Base-by-base conservation (phyloP, 35 echinoderm and acorn worm species). In the Apostichopus parvimensis region DNA sequence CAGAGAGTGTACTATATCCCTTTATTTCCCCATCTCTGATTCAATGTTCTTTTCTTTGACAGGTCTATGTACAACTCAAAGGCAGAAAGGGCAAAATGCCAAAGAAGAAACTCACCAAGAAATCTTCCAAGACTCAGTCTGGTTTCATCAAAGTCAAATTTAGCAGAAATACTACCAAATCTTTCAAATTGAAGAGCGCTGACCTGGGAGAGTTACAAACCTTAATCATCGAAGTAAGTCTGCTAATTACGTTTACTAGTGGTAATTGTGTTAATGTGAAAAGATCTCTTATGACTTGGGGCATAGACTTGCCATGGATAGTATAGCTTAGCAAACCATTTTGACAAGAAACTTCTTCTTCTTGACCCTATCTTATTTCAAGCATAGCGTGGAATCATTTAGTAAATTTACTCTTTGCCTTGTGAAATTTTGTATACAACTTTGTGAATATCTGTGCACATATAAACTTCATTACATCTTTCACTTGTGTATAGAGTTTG, bases 91-190 rank as follows among this genome's bases (percentile, higher is more conserved):
- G 97, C 56, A 94, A 93, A 79, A 93, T 91, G 76, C 88, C 94
- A 11, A 99, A 95, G 92, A 94, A 89, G 84, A 99, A 99, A 78
- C 89, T 99, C 14, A 94, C 94, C 65, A 99, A 96, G 77, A 95
- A 94, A 57, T 83, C 90, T 45, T 87, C 93, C n/a, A 99, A 99
- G 85, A 94, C 91, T 6, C 80, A 96, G 10, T 96, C 95, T 4
- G 95, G 95, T 6, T 78, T 94, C 25, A 60, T 94, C 7, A 72
- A 87, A 57, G 93, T 94, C 76, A 99, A 99, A 86, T 99, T 94
- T 83, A 88, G 82, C 56, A 92, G 95, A 72, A 96, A 96, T 86
- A 92, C 93, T 15, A 93, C 87, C 57, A 99, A 99, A 87, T 80
- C 91, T 57, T 99, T 99, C 93, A 99, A 96, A 61, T 34, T 99